Evolutionary conservation across 2,797 vertebrate genomes (phyloP), one percentile per base, ranked within the genome.

Genomic region (Sphenodon punctatus): DNA sequence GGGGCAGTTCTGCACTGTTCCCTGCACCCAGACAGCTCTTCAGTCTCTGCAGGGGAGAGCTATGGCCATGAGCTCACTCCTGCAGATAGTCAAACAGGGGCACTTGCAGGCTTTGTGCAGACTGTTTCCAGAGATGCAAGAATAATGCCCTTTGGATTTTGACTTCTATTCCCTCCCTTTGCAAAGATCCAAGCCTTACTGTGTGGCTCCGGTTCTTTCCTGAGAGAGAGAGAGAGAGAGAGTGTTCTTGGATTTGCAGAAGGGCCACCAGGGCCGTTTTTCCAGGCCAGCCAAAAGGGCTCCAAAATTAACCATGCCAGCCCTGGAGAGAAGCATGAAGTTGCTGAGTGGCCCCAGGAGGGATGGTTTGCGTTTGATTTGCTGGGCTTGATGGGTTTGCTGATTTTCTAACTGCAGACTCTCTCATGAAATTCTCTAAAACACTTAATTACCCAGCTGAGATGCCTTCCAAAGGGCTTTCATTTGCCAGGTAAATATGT

Each of bases 381-480:
- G 82, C 45, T 71, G 36, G 75, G 51, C 39, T 73, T 81, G 63
- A 74, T 30, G 59, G 0, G 0, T 10, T 0, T 0, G 32, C 68
- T 82, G 61, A 42, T 85, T 82, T 86, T 77, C 8, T 0, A 83
- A 71, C 59, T 75, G 74, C 3, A 0, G 19, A 30, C 6, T 73
- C 34, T 58, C 60, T 75, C 46, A 2, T 65, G 45, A 77, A 88
- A 77, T 56, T 55, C 60, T 85, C 43, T 60, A 56, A 84, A 88
- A 88, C 56, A 23, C 49, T 88, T 90, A 81, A 78, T 88, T 69
- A 71, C 60, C 32, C 42, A 83, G 63, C 48, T 63, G 75, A 86
- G 51, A 36, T 79, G 78, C 16, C 25, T 67, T 41, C 51, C 82
- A 68, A 68, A 56, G 71, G 86, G 46, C n/a, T 78, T 32, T 80